These are phyloP conservation scores for Phrixothrix hirtus DNA, from an alignment of 2,888 invertebrate species.

Conservation along the genomic window DNA sequence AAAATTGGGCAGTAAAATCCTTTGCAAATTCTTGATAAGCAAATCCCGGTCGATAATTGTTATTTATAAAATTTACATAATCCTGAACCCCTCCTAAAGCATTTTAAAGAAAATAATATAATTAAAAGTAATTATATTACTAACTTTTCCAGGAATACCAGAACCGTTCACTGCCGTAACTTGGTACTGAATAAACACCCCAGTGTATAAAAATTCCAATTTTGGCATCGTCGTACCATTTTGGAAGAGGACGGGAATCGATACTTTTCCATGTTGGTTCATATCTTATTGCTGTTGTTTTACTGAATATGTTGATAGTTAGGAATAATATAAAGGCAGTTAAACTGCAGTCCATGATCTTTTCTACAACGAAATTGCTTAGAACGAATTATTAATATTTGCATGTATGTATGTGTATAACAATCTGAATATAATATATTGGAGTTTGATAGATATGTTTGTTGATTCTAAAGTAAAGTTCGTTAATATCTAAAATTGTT, in stretches of 20 bases:
- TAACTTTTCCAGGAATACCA: conserved; percentile 78
- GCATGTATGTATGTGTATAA: too few species aligned
- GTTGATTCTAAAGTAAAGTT: too few species aligned
- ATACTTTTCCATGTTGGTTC: conserved; percentile 82
- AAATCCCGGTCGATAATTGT: conserved; percentile 82
- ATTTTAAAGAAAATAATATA: not conserved
- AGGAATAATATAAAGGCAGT: too few species aligned
- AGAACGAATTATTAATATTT: too few species aligned
- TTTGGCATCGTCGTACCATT: conserved; percentile 90
- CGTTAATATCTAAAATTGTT: too few species aligned
- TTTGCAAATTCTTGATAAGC: conserved; percentile 91
- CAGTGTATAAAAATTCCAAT: conserved; percentile 92
- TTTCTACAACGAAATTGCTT: too few species aligned
- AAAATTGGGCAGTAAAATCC: conserved; percentile 89
- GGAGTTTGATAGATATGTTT: too few species aligned
- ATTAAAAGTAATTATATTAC: conserved; percentile 21
- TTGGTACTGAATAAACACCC: conserved; percentile 91
- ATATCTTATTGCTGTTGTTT: too few species aligned
- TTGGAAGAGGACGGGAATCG: conserved; percentile 79
- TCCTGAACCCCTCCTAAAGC: conserved; percentile 6
- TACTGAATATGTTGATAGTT: too few species aligned
- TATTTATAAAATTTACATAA: conserved; percentile 69
- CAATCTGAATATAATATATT: too few species aligned
- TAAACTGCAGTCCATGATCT: too few species aligned
- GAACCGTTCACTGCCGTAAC: conserved; percentile 81